phyloP scores from a whole-genome alignment of 2,113 vertebrate genomes.

The Ifrita kowaldi region DNA sequence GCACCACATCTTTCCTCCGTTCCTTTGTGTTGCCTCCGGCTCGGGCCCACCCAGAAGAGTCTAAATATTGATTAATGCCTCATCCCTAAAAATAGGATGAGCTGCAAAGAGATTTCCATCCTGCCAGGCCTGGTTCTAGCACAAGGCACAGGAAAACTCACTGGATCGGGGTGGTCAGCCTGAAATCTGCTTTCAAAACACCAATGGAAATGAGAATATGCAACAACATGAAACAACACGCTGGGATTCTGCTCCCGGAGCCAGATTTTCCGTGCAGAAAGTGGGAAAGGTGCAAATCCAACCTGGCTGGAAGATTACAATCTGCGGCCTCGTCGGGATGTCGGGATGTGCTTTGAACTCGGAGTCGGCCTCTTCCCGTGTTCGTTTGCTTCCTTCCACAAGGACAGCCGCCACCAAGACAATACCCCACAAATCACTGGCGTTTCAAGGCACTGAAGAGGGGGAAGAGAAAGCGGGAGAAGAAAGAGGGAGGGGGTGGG shows the following conservation, averaged over 20 bases:
- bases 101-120: not conserved
- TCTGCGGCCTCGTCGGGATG: slow-evolving; percentile 35
- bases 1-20: not conserved
- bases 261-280: not conserved
- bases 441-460: slow-evolving; percentile 25
- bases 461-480: not conserved
- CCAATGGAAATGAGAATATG: not conserved
- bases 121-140: not conserved
- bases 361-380: slow-evolving; percentile 7
- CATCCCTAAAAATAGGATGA: not conserved
- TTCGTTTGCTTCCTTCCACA: slow-evolving; percentile 38
- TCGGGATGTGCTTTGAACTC: slow-evolving; percentile 54
- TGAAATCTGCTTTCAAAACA: not conserved
- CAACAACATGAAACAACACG: not conserved
- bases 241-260: not conserved
- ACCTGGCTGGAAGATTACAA: slow-evolving; percentile 16
- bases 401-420: slow-evolving; percentile 31
- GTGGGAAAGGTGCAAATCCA: not conserved
- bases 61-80: not conserved
- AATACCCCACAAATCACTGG: slow-evolving; percentile 52
- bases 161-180: not conserved
- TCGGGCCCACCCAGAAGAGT: not conserved
- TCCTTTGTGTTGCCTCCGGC: not conserved
- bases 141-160: not conserved
- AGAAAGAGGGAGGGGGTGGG: not conserved